Base-by-base conservation (phyloP, 1,140 invertebrate genomes). In the Lepidurus arcticus region DNA sequence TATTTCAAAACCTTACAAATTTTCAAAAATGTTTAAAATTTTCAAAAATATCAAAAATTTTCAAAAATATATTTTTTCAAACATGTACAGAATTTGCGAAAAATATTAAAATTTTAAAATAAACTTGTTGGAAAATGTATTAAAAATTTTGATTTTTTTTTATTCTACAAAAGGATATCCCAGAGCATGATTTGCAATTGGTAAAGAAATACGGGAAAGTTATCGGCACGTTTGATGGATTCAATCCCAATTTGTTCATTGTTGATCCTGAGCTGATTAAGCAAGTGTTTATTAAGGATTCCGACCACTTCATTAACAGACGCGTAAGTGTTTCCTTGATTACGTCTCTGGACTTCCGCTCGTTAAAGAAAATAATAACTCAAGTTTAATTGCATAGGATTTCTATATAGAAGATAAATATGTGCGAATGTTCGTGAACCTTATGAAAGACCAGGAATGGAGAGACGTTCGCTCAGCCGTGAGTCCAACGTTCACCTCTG, bases 401-500 rank as follows among this genome's bases (percentile, higher is more conserved):
- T 78, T 78, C 43, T 7, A 21, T 2, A 7, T 78, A 1, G 45
- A 74, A 26, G 43, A 42, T 11, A 73, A 77, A 77, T 44, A 78
- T 9, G 24, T 79, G 44, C 79, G 79, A 11, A 77, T 73, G 42
- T 79, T 79, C 43, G 7, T 79, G 26, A 53, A 9, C 24, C 65
- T 79, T n/a, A 73, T 78, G 26, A 26, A 77, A 42, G 84, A 83
- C 6, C 65, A 88, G 76, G 85, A 87, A 81, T 89, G 88, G 88
- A 85, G 85, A 34, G 85, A 88, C 75, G 88, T 89, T 86, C 82
- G 88, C 1, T 85, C 86, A 0, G 87, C 87, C 0, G 79, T 90
- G 7, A 88, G 86, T 45, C 89, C 89, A 2, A 86, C 87, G 0
- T 90, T 90, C 80, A 90, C 89, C 0, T 76, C 79, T 13, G 79